These are phyloP conservation scores for Pollenia amentaria DNA, from an alignment of 2,888 invertebrate species.

Conservation along the genomic window DNA sequence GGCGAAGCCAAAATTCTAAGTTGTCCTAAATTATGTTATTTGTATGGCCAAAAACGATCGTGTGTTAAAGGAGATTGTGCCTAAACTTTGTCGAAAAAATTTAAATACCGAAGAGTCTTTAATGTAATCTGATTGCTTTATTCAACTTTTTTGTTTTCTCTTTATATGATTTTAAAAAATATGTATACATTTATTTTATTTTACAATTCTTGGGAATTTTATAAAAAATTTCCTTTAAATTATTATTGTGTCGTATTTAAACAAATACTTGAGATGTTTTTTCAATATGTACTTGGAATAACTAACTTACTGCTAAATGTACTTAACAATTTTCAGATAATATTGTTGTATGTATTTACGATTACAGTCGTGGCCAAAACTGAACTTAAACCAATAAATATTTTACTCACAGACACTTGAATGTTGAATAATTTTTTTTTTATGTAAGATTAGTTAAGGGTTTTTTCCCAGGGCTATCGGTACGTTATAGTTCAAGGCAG, in stretches of 20 bases:
- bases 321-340: slow-evolving; percentile 28
- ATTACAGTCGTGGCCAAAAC: slow-evolving; percentile 30
- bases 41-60: not conserved
- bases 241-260: slow-evolving; percentile 16
- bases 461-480: not conserved
- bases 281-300: not conserved
- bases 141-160: no score
- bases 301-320: not conserved
- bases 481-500: slow-evolving; percentile 16
- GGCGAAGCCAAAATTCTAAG: not conserved
- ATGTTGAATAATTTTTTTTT: not conserved
- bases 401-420: not conserved
- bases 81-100: not conserved
- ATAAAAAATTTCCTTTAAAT: not conserved
- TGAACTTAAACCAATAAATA: slow-evolving; percentile 1
- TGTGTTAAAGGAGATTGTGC: slow-evolving; percentile 17
- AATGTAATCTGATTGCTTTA: no score
- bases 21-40: slow-evolving; percentile 14
- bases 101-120: not conserved
- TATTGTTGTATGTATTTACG: not conserved
- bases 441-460: not conserved
- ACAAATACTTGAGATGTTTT: slow-evolving; percentile 23
- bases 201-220: not conserved
- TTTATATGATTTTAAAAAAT: no score
- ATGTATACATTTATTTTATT: not conserved